Percentiles rank a stretch among this genome's conserved stretches.
Conservation (phyloP, 1,140 invertebrate species). For the Lithobius niger region DNA sequence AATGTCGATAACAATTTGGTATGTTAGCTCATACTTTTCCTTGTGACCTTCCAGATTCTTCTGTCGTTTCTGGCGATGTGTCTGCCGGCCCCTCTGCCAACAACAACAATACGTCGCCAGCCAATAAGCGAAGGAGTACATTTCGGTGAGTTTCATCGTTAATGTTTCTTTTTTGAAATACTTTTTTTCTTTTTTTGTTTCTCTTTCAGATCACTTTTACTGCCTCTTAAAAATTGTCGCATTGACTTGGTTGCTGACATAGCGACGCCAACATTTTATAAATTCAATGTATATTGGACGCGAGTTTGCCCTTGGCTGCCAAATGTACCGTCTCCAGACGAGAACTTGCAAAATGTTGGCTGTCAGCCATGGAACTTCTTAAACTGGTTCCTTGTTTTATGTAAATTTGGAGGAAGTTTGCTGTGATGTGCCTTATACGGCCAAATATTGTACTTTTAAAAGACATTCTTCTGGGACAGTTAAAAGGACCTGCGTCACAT, state of each 20-base stretch:
- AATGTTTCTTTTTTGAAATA: background rate
- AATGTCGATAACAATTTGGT: too few species aligned
- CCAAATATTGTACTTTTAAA: too few species aligned
- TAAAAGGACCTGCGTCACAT: too few species aligned
- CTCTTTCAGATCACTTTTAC: background rate
- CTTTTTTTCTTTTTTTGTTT: background rate
- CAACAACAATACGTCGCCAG: constrained; percentile 14
- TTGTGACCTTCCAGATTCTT: constrained; percentile 9
- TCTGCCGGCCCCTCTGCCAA: constrained; percentile 10
- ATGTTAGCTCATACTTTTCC: too few species aligned
- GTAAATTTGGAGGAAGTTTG: too few species aligned
- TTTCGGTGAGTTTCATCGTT: constrained; percentile 18
- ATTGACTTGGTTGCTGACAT: background rate
- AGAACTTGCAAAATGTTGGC: too few species aligned
- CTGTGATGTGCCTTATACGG: too few species aligned
- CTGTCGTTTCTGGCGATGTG: background rate
- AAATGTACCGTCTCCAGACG: background rate
- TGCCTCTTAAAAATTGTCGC: background rate
- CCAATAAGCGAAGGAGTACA: constrained; percentile 17
- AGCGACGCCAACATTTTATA: background rate
- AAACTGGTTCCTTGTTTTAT: too few species aligned
- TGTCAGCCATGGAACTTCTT: too few species aligned
- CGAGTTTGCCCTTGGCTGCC: background rate
- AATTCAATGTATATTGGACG: background rate
- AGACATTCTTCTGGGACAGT: too few species aligned